Base-by-base conservation (phyloP, 2,113 vertebrate genomes). In the Dissostichus mawsoni region DNA sequence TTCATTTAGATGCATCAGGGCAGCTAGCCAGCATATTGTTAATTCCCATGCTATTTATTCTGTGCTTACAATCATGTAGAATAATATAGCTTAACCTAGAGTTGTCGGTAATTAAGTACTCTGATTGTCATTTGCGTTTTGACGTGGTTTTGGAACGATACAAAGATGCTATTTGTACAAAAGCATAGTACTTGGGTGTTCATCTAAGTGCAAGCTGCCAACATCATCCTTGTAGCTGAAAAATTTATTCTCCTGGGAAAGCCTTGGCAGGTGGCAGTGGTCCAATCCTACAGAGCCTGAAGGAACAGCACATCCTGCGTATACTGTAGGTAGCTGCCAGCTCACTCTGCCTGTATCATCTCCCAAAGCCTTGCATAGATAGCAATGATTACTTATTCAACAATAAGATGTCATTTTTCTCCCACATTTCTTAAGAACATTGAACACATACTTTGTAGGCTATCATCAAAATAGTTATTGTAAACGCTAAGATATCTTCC, bases 101-200 rank as follows among this genome's bases (percentile, higher is more conserved):
- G 82, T 83, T 62, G 73, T 50, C 70, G 80, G 59, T 89, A 92
- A 93, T 93, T 78, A 87, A 89, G 92, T 82, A 75, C 73, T 89
- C 83, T 62, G 75, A 78, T 91, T 89, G 86, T 90, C 81, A 29
- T 89, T 86, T 86, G 84, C 69, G 33, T 88, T 64, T 82, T 78
- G 84, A 78, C 84, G 8, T 51, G 10, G 80, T 67, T 80, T 66
- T 50, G 57, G 18, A 87, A 86, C 84, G 90, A 81, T 80, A 33
- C 77, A 76, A 65, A 8, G 33, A 78, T 61, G 55, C 66, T 1
- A 10, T 62, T 48, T 3, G 11, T 73, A 82, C 76, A 80, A 89
- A 85, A 74, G 58, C 80, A 65, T 66, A 81, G 86, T 76, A 85
- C 82, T 87, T 82, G 84, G 82, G 74, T 71, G 85, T 84, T 86